Conservation (phyloP, 35 echinoderm and acorn worm species). For the Lytechinus variegatus region DNA sequence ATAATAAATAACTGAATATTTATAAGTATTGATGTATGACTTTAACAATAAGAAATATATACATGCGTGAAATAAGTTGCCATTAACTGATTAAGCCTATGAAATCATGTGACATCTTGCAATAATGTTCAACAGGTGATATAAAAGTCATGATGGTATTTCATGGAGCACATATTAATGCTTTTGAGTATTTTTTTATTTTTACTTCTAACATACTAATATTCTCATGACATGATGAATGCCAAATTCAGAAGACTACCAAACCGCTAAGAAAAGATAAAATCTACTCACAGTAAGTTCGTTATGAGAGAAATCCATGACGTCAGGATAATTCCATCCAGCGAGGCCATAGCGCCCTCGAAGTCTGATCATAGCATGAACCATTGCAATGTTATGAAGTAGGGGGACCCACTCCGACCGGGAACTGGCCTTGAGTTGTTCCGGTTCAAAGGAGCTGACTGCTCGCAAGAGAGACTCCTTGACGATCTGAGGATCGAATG, state of each 20-base stretch:
- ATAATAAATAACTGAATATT: no score
- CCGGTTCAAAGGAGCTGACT: constrained; percentile 69
- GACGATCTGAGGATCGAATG: constrained; percentile 64
- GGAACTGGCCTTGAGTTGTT: constrained; percentile 81
- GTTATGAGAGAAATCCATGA: constrained; percentile 93
- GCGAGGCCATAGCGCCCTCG: constrained; percentile 76
- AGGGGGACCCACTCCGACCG: constrained; percentile 86
- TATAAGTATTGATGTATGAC: no score
- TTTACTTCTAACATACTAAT: no score
- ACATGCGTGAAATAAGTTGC: neutral
- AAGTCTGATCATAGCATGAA: constrained; percentile 78
- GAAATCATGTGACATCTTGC: no score
- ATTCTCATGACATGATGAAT: no score
- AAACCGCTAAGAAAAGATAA: neutral
- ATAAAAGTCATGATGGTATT: no score
- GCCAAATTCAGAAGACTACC: no score
- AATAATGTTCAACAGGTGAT: no score
- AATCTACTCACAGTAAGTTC: constrained; percentile 78
- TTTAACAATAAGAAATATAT: no score
- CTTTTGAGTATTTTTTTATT: no score
- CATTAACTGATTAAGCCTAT: neutral
- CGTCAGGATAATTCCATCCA: constrained; percentile 87
- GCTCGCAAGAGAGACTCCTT: constrained; percentile 69
- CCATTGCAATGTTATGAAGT: constrained; percentile 92
- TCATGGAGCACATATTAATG: no score